A percentile compares a stretch with the other conserved stretches of the same genome.
These are phyloP conservation scores for Sapayoa aenigma DNA, from an alignment of 2,113 vertebrate species.

Conservation along the genomic window DNA sequence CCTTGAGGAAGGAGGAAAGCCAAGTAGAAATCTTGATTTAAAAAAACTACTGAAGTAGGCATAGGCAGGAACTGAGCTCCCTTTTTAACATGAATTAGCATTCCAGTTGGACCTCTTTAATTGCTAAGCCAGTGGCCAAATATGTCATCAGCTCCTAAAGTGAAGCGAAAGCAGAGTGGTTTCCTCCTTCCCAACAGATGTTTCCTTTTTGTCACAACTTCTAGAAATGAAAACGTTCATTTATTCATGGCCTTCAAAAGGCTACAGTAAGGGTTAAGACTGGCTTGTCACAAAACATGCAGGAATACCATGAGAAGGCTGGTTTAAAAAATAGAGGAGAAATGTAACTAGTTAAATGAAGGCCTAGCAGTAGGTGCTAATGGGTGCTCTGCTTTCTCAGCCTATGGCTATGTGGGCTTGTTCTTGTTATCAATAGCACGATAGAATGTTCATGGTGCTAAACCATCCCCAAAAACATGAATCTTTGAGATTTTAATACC, in stretches of 20 bases:
- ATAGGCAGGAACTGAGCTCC: background rate
- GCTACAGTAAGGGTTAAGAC: background rate
- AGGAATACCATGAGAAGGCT: background rate
- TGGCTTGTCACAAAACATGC: background rate
- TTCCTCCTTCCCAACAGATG: constrained; percentile 29
- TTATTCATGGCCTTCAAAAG: background rate
- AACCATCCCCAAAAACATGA: background rate
- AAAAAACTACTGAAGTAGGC: background rate
- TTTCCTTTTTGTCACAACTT: constrained; percentile 20
- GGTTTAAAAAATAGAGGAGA: background rate
- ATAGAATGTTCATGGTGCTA: background rate
- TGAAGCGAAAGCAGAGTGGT: background rate
- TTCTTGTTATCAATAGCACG: background rate
- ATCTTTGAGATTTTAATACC: background rate
- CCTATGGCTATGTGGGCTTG: background rate
- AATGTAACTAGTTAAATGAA: background rate
- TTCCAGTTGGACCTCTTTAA: constrained; percentile 21
- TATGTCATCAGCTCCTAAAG: constrained; percentile 13
- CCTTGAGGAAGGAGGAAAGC: background rate
- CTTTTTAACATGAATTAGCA: background rate
- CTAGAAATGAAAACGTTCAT: background rate
- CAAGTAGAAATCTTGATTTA: background rate
- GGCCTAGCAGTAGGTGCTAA: background rate
- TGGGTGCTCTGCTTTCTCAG: background rate
- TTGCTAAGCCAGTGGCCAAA: background rate